phyloP scores from a whole-genome alignment of 2,888 invertebrate species.

The Nemotelus nigrinus region DNA sequence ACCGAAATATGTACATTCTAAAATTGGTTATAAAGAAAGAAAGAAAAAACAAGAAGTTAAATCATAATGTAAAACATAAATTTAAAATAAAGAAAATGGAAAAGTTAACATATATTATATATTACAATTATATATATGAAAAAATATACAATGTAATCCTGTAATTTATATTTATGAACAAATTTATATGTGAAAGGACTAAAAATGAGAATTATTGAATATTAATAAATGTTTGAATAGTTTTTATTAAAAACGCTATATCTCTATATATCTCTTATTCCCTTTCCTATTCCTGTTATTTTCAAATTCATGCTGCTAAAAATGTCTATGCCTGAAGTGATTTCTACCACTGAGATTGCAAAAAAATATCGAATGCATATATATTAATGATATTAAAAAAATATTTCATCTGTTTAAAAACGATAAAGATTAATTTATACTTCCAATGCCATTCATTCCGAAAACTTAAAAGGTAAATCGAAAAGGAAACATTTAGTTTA shows the following conservation, averaged over 20 bases:
- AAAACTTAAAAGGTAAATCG: too few species aligned
- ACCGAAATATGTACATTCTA: conserved; percentile 41
- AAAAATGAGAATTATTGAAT: conserved; percentile 42
- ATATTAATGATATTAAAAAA: too few species aligned
- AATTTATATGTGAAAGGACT: conserved; percentile 53
- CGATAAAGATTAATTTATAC: too few species aligned
- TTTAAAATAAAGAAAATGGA: conserved; percentile 51
- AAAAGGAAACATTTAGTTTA: too few species aligned
- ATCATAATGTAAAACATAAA: conserved; percentile 7
- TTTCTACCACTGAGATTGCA: too few species aligned
- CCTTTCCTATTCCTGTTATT: conserved; percentile 27
- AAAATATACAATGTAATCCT: conserved; percentile 53
- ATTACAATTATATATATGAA: conserved; percentile 49
- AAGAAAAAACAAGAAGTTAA: conserved; percentile 22
- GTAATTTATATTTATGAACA: conserved; percentile 55
- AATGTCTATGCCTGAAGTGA: too few species aligned
- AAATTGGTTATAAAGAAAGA: conserved; percentile 34
- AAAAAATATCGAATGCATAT: too few species aligned
- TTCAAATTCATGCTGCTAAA: not conserved
- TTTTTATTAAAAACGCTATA: conserved; percentile 41
- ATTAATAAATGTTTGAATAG: conserved; percentile 45
- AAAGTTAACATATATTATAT: conserved; percentile 54
- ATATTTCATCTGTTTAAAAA: too few species aligned
- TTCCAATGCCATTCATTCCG: too few species aligned
- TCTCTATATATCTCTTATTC: conserved; percentile 13